Conservation (phyloP, 2,113 vertebrate species). For the Neotoma lepida region DNA sequence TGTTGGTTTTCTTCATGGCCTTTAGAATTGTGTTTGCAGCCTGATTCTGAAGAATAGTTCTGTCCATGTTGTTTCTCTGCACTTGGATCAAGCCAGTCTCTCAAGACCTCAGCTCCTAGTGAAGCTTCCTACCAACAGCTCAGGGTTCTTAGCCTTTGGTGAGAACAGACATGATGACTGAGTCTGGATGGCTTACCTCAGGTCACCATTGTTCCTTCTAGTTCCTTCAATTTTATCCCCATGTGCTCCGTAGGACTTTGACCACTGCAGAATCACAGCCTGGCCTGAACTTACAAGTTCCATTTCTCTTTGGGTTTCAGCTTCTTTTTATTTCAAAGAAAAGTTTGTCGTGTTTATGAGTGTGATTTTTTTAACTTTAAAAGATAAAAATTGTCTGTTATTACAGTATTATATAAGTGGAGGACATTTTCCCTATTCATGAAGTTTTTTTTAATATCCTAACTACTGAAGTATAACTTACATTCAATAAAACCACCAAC, state of each 20-base stretch:
- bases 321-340: conserved; percentile 18
- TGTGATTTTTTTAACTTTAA: not conserved
- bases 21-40: not conserved
- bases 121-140: not conserved
- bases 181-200: not conserved
- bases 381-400: conserved; percentile 31
- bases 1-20: not conserved
- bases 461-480: conserved; percentile 46
- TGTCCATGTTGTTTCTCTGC: not conserved
- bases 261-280: not conserved
- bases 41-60: conserved; percentile 24
- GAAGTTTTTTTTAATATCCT: not conserved
- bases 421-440: conserved; percentile 10
- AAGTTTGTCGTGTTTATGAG: not conserved
- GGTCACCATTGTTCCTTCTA: not conserved
- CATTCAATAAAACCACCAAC: conserved; percentile 17
- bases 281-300: not conserved
- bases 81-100: not conserved
- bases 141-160: not conserved
- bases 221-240: not conserved
- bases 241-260: not conserved
- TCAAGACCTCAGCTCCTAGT: not conserved
- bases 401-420: not conserved
- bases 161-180: not conserved
- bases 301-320: not conserved